A percentile compares a stretch with the other conserved stretches of the same genome.
Conservation (phyloP, 1,140 invertebrate species). For the Glossosoma conforme region DNA sequence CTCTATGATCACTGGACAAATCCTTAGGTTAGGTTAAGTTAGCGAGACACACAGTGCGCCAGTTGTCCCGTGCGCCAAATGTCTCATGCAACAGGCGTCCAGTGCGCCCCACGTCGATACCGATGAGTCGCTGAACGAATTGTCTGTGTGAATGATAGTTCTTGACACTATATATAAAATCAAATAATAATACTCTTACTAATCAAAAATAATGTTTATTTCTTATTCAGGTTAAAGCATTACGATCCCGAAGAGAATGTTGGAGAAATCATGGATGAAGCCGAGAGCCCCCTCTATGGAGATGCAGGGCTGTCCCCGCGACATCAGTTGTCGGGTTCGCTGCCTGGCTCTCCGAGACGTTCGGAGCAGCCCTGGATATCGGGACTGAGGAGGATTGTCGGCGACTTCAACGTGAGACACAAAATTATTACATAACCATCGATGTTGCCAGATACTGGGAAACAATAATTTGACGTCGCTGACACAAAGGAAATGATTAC, state of each 20-base stretch:
- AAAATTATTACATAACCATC: background rate
- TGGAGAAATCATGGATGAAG: constrained; percentile 34
- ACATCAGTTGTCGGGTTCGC: constrained; percentile 24
- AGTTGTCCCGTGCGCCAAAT: too few species aligned
- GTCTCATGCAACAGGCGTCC: too few species aligned
- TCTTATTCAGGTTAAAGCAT: constrained; percentile 58
- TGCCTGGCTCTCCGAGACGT: constrained; percentile 26
- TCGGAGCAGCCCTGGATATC: constrained; percentile 49
- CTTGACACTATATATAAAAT: too few species aligned
- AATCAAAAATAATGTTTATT: background rate
- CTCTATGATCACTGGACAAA: too few species aligned
- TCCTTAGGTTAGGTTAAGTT: background rate
- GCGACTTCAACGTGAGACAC: constrained; percentile 36
- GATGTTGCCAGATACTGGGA: too few species aligned
- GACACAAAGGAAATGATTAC: too few species aligned
- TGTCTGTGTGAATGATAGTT: background rate
- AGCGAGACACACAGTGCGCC: too few species aligned
- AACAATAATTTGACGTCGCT: too few species aligned
- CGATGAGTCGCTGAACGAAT: too few species aligned
- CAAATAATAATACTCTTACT: too few species aligned
- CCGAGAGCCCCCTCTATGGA: constrained; percentile 16
- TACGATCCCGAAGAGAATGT: constrained; percentile 59
- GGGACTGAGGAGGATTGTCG: constrained; percentile 41
- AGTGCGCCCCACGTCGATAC: too few species aligned
- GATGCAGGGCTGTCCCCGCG: too few species aligned